Conservation (phyloP, 2,113 vertebrate species). For the Rhinichthys klamathensis region DNA sequence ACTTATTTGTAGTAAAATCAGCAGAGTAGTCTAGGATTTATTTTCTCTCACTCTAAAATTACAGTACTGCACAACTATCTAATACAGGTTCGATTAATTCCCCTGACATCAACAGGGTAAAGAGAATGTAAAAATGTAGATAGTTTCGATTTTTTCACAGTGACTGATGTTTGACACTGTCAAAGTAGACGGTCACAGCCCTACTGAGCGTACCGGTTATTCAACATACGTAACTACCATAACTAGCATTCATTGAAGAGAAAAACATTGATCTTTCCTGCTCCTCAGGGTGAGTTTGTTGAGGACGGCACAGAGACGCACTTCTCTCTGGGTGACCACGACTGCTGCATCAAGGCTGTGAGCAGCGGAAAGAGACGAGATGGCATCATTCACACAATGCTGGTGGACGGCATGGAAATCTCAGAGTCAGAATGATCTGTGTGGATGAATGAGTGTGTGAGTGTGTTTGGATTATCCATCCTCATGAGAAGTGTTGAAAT, state of each 20-base stretch:
- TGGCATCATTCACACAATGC: constrained; percentile 92
- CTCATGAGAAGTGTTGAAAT: neutral
- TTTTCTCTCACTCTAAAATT: neutral
- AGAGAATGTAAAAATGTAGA: neutral
- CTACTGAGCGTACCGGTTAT: neutral
- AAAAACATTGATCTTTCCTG: neutral
- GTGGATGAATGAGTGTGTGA: neutral
- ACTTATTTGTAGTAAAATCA: neutral
- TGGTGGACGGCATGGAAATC: constrained; percentile 89
- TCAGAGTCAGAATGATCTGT: constrained; percentile 82
- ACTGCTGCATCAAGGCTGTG: constrained; percentile 95
- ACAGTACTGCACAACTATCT: too few relatives aligned
- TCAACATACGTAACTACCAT: neutral
- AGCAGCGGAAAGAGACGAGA: constrained; percentile 95
- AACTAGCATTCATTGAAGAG: neutral
- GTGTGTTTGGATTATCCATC: neutral
- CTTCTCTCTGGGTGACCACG: constrained; percentile 87
- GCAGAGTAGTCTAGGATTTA: neutral
- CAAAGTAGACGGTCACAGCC: neutral
- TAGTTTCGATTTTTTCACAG: neutral
- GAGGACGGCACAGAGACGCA: constrained; percentile 98
- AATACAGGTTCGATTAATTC: neutral
- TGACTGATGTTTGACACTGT: neutral
- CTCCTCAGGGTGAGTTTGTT: constrained; percentile 93
- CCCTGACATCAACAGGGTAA: neutral